Evolutionary conservation across 2,888 invertebrate species (phyloP).

Genomic region (Epinotia ramella): DNA sequence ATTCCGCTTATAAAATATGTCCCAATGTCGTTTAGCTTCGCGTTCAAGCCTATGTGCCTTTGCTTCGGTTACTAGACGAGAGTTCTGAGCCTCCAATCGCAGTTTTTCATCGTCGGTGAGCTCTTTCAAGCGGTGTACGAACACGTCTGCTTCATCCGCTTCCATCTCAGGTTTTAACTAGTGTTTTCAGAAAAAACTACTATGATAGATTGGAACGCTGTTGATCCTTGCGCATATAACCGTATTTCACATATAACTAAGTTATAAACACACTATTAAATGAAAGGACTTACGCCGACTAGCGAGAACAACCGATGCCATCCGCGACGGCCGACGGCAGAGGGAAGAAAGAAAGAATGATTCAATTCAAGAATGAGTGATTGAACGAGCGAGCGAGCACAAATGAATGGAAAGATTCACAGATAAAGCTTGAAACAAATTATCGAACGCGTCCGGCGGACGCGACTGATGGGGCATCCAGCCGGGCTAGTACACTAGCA

Average conservation of each 20-base stretch:
- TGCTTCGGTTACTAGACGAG: conserved; percentile 84
- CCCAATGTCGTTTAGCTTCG: conserved; percentile 96
- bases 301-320: neutral
- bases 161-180: conserved; percentile 63
- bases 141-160: conserved; percentile 68
- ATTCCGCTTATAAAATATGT: conserved; percentile 98
- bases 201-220: neutral
- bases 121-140: conserved; percentile 77
- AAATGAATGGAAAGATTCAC: too few species aligned
- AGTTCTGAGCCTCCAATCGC: conserved; percentile 88
- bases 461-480: too few species aligned
- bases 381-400: too few species aligned
- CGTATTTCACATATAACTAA: conserved; percentile 17
- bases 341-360: conserved; percentile 11
- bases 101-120: conserved; percentile 86
- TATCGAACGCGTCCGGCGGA: too few species aligned
- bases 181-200: neutral
- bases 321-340: conserved; percentile 16
- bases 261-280: conserved; percentile 2
- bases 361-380: too few species aligned
- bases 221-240: neutral
- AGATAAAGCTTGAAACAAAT: too few species aligned
- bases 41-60: conserved; percentile 91
- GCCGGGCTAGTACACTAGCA: too few species aligned
- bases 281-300: conserved; percentile 5